A percentile compares a stretch with the other conserved stretches of the same genome.
phyloP scores from a whole-genome alignment of 2,888 invertebrate species.

The Nasonovia ribisnigri region DNA sequence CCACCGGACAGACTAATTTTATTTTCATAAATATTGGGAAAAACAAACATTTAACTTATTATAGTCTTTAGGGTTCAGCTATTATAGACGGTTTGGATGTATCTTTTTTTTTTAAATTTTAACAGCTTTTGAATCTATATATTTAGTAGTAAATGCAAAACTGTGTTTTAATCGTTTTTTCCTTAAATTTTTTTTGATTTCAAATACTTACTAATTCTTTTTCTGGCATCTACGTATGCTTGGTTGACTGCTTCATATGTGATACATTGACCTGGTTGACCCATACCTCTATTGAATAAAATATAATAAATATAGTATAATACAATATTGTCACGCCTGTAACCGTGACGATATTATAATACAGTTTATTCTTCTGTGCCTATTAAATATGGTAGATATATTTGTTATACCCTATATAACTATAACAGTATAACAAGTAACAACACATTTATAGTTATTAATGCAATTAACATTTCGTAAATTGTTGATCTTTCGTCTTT shows the following conservation, averaged over 20 bases:
- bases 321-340: not conserved
- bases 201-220: constrained; percentile 84
- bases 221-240: constrained; percentile 88
- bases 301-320: not conserved
- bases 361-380: not conserved
- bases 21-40: not conserved
- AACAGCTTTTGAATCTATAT: not conserved
- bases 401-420: not conserved
- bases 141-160: not conserved
- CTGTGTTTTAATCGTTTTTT: not conserved
- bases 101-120: not conserved
- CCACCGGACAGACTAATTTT: not conserved
- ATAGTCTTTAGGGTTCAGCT: not conserved
- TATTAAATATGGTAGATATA: not conserved
- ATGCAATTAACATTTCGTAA: not conserved
- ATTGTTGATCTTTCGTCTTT: not conserved
- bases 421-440: not conserved
- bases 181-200: not conserved
- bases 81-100: not conserved
- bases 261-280: constrained; percentile 84
- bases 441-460: not conserved
- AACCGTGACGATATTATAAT: not conserved
- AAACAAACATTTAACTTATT: not conserved
- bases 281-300: constrained; percentile 75
- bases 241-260: constrained; percentile 91